phyloP scores from a whole-genome alignment of 2,797 vertebrate species.

The Argentina silus region DNA sequence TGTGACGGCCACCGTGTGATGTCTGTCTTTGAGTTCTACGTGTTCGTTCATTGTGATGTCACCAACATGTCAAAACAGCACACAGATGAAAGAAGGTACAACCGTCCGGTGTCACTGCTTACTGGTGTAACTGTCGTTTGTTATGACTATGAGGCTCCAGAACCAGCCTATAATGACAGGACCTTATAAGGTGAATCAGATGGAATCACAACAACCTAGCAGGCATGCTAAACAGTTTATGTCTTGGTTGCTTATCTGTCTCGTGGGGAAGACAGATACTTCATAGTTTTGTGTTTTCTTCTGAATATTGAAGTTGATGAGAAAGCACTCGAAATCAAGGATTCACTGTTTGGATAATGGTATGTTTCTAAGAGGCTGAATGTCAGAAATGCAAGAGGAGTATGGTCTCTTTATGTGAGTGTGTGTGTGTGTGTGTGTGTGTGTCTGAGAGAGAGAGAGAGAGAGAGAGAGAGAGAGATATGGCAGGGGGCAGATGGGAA shows the following conservation, averaged over 20 bases:
- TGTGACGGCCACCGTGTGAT: not conserved
- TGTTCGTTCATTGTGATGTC: not conserved
- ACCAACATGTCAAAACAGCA: not conserved
- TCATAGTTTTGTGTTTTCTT: constrained; percentile 1
- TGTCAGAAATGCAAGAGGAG: not conserved
- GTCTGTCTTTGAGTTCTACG: no score
- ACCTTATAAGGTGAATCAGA: constrained; percentile 5
- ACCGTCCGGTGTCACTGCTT: not conserved
- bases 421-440: not conserved
- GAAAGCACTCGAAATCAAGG: not conserved
- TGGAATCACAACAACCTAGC: not conserved
- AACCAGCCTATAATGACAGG: not conserved
- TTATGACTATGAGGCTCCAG: not conserved
- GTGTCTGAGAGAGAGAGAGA: no score
- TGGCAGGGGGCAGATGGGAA: no score
- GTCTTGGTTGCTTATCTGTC: not conserved
- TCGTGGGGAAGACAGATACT: not conserved
- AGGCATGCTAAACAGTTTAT: constrained; percentile 3
- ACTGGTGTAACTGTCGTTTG: not conserved
- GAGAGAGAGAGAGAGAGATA: no score
- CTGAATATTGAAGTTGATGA: not conserved
- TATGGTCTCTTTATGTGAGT: constrained; percentile 2
- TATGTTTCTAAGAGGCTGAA: no score
- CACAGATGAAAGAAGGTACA: not conserved
- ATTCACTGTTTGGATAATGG: no score